Base-by-base conservation (phyloP, 2,113 vertebrate genomes). In the Amphiprion percula region DNA sequence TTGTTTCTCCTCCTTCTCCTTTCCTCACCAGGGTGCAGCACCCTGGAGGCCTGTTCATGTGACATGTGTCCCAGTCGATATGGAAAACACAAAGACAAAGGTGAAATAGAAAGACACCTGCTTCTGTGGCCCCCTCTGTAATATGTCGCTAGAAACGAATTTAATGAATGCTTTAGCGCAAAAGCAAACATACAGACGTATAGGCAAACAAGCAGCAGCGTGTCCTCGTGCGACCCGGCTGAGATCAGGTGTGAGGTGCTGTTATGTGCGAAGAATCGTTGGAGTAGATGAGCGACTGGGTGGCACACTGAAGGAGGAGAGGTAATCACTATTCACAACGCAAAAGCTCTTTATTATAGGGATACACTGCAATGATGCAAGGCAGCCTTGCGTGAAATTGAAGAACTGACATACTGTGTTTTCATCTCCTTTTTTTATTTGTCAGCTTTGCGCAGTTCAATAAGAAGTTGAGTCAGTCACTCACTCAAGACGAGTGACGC, bases 311-410 rank as follows among this genome's bases (percentile, higher is more conserved):
- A 79, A 21, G 49, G n/a, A 61, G 75, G 72, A 73, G 71, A 82
- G 70, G 87, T 90, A 85, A 95, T 94, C 92, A 89, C 87, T 86
- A 94, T 94, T 93, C 93, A 88, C 70, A 85, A 84, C 23, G 72
- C 87, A 82, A 80, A 77, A 68, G 62, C 88, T 91, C 86, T 92
- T 91, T 95, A 92, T 94, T 93, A 93, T 79, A 77, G 72, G 87
- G 87, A 92, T 92, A 89, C 81, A 86, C 75, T 46, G 89, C 91
- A 86, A 93, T 94, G 91, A 94, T 94, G 92, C 92, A 87, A 90
- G 68, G 82, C 90, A 82, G 69, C 73, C 90, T 90, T 79, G 90
- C 90, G 54, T 94, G 94, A 95, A 95, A 95, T 95, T 95, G 93
- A 94, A 94, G 91, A 94, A 93, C 82, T 88, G 91, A 93, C 93